Evolutionary conservation across 2,113 vertebrate genomes (phyloP), one percentile per base, ranked within the genome.

Genomic region (Thalassoma bifasciatum): DNA sequence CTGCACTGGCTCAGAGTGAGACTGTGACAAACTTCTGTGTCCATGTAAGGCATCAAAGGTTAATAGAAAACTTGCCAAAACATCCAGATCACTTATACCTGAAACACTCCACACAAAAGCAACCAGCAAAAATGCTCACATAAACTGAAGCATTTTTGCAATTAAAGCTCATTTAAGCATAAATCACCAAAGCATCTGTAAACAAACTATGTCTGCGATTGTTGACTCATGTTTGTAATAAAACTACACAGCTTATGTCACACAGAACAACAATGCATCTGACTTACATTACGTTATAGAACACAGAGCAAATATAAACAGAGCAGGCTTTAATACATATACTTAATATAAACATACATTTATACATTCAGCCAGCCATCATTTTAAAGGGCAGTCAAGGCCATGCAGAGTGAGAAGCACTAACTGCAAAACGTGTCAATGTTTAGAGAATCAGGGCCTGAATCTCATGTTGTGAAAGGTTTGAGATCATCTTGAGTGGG

Each of bases 381-480:
- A 50, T 17, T 76, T 44, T 13, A 77, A 73, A 67, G 58, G 81
- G 74, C 83, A 68, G 72, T 84, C 72, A 51, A 85, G 90, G 87
- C 84, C 89, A 91, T 92, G 89, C 89, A 88, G 70, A 78, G 60
- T 81, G 69, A 58, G 81, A 72, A 79, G 57, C 56, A 71, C 56
- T 5, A 57, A 76, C 58, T 72, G 68, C 37, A 40, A 79, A 60
- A 73, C 40, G 46, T 50, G 46, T 72, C 51, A 51, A 11, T 30
- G 58, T 53, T 67, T 68, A 52, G 30, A 62, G 52, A 71, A 77
- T 49, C 47, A 24, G 47, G 73, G 63, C 53, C 49, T 58, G 63
- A 82, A 64, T n/a, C 59, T 4, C 53, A 68, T 24, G 49, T 26
- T 66, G 38, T 50, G 23, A 47, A 8, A 8, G 49, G 26, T 66